A percentile compares a stretch with the other conserved stretches of the same genome.
Evolutionary conservation across 2,113 vertebrate genomes (phyloP).

Genomic region (Eclectus roratus): DNA sequence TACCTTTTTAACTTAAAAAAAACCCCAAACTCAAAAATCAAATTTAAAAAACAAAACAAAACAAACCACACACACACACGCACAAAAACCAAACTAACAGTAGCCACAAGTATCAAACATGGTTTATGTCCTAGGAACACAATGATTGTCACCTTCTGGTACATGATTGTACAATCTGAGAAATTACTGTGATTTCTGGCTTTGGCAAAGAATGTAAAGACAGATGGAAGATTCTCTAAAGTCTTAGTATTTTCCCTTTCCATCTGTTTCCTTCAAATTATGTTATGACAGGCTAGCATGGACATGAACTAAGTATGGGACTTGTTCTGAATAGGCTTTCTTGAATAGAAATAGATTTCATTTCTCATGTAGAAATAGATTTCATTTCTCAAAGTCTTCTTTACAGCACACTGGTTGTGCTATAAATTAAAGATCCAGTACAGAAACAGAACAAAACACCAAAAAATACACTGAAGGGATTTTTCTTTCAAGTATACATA

Average conservation of each 20-base stretch:
- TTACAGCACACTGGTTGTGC: background rate
- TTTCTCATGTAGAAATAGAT: background rate
- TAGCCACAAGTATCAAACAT: background rate
- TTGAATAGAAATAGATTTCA: background rate
- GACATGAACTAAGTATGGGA: background rate
- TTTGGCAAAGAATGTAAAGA: background rate
- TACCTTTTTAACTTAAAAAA: background rate
- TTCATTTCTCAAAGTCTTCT: background rate
- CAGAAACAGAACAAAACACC: background rate
- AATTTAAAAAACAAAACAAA: background rate
- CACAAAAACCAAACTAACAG: background rate
- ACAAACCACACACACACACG: too few relatives aligned
- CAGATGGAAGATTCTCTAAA: background rate
- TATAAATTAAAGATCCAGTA: background rate
- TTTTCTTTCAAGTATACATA: background rate
- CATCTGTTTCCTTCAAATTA: background rate
- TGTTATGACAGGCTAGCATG: background rate
- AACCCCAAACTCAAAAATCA: background rate
- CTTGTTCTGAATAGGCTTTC: background rate
- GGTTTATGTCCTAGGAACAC: background rate
- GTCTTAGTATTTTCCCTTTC: background rate
- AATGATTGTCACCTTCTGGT: background rate
- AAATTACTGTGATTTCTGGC: background rate
- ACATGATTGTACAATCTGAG: background rate
- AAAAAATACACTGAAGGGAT: background rate